These are phyloP conservation scores for Malurus cyaneus DNA, from an alignment of 2,113 vertebrate genomes.

Conservation along the genomic window DNA sequence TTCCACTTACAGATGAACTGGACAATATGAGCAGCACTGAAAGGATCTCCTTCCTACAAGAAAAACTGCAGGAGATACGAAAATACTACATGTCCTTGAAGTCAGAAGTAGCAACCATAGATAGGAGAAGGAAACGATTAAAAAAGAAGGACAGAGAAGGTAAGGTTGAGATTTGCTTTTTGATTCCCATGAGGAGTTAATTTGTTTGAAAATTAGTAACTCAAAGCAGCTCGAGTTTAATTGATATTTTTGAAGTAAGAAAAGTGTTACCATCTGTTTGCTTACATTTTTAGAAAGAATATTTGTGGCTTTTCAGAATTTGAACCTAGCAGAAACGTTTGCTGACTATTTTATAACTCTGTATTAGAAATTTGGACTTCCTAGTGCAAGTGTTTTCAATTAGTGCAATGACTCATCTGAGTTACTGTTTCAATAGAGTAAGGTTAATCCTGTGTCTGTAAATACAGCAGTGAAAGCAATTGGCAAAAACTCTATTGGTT, in stretches of 20 bases:
- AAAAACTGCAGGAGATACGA: conserved; percentile 96
- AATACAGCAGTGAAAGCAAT: background rate
- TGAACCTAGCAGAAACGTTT: background rate
- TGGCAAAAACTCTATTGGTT: background rate
- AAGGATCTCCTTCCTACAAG: conserved; percentile 95
- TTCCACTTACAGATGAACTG: conserved; percentile 79
- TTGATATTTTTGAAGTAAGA: background rate
- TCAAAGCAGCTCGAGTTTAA: background rate
- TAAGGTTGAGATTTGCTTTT: conserved; percentile 45
- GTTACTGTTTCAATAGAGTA: background rate
- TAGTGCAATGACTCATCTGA: background rate
- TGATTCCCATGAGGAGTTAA: background rate
- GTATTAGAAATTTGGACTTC: background rate
- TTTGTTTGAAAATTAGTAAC: background rate
- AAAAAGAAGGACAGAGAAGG: conserved; percentile 99
- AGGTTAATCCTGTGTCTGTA: background rate
- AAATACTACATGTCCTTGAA: conserved; percentile 98
- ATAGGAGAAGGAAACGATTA: conserved; percentile 91
- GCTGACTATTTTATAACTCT: background rate
- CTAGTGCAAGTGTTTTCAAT: background rate
- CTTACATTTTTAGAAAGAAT: background rate
- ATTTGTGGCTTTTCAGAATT: background rate
- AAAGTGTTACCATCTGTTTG: background rate
- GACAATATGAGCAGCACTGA: conserved; percentile 92
- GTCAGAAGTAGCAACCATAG: conserved; percentile 98